Percentiles rank a stretch among this genome's conserved stretches.
phyloP scores from a whole-genome alignment of 2,797 vertebrate species.

The Centroberyx gerrardi region DNA sequence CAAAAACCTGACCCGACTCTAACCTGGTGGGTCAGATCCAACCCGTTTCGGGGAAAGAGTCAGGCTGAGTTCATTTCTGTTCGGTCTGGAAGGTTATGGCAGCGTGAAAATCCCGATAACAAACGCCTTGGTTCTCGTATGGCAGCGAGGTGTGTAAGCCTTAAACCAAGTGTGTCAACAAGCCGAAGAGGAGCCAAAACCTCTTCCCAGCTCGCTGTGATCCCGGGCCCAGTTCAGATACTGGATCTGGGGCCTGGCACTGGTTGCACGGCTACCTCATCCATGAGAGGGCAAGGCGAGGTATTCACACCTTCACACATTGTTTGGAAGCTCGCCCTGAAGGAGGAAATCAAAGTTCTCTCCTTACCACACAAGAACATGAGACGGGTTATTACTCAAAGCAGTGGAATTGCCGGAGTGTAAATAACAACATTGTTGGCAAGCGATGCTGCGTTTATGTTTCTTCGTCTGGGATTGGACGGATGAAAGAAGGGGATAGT shows the following conservation, averaged over 20 bases:
- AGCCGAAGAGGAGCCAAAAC: slow-evolving; percentile 56
- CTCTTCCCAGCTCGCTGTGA: slow-evolving; percentile 60
- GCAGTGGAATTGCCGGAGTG: slow-evolving; percentile 34
- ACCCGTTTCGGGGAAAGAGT: not conserved
- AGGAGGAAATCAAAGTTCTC: slow-evolving; percentile 69
- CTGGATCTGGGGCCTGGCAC: slow-evolving; percentile 72
- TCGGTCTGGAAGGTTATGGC: slow-evolving; percentile 30
- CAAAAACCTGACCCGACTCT: not conserved
- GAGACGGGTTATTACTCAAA: slow-evolving; percentile 35
- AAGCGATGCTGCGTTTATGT: slow-evolving; percentile 18
- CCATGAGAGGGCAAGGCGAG: slow-evolving; percentile 42
- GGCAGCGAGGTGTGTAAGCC: slow-evolving; percentile 32
- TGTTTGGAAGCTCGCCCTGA: slow-evolving; percentile 63
- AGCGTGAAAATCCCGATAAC: slow-evolving; percentile 13
- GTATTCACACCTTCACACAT: slow-evolving; percentile 58
- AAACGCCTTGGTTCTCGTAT: slow-evolving; percentile 50
- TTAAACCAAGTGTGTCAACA: slow-evolving; percentile 69
- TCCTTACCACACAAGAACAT: slow-evolving; percentile 55
- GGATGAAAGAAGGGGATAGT: not conserved
- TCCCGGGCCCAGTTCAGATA: slow-evolving; percentile 68
- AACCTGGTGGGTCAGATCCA: slow-evolving; percentile 10
- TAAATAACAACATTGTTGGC: slow-evolving; percentile 54
- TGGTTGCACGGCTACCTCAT: slow-evolving; percentile 55
- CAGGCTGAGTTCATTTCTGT: not conserved
- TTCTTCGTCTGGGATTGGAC: not conserved